A percentile compares a stretch with the other conserved stretches of the same genome.
Conservation (phyloP, 2,888 invertebrate species). For the Ennomos fuscantarius region DNA sequence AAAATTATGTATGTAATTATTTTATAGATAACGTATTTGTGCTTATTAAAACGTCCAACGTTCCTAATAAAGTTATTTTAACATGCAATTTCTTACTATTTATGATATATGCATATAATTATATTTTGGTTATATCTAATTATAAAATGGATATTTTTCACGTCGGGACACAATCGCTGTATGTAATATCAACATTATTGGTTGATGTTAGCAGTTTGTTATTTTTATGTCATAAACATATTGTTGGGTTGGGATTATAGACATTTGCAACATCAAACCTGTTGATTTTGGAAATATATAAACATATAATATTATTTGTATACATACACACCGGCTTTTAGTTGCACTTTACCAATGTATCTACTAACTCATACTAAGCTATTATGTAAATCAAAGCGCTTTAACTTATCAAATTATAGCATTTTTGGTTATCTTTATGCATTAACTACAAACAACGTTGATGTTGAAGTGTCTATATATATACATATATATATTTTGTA, state of each 20-base stretch:
- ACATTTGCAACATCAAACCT: neutral
- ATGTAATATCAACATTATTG: neutral
- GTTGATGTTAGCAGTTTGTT: neutral
- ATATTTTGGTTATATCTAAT: too few relatives aligned
- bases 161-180: neutral
- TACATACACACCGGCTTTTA: too few relatives aligned
- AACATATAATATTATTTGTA: neutral
- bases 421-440: too few relatives aligned
- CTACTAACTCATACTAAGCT: too few relatives aligned
- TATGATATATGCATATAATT: too few relatives aligned
- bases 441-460: neutral
- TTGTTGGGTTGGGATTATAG: neutral
- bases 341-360: too few relatives aligned
- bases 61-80: neutral
- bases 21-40: neutral
- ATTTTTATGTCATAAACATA: neutral
- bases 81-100: neutral
- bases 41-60: constrained; percentile 1
- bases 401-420: too few relatives aligned
- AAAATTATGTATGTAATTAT: too few relatives aligned
- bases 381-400: too few relatives aligned
- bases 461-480: neutral
- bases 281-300: neutral
- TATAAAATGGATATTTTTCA: neutral
- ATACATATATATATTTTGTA: neutral